These are phyloP conservation scores for Lasioglossum malachurum DNA, from an alignment of 2,888 invertebrate genomes.

Conservation along the genomic window DNA sequence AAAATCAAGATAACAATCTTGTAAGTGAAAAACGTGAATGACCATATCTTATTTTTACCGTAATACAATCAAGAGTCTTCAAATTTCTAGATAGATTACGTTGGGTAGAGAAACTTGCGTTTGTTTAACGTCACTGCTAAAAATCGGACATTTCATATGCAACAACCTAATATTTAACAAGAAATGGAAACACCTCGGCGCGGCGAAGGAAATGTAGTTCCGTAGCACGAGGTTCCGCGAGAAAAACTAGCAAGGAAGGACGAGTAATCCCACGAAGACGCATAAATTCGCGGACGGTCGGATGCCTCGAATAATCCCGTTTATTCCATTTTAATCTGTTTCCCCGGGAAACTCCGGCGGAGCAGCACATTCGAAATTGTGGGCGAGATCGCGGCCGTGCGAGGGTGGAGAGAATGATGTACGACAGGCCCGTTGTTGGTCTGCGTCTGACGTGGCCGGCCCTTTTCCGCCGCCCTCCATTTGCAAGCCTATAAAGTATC, in stretches of 20 bases:
- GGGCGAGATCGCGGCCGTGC: constrained; percentile 34
- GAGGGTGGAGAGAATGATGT: constrained; percentile 62
- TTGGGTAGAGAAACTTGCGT: too few species aligned
- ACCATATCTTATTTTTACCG: too few species aligned
- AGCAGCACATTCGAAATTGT: constrained; percentile 34
- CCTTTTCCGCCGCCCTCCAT: constrained; percentile 62
- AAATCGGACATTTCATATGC: too few species aligned
- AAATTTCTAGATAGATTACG: too few species aligned
- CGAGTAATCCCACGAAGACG: constrained; percentile 1
- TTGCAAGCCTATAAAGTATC: constrained; percentile 78
- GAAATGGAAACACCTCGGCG: neutral
- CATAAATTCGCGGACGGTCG: constrained; percentile 40
- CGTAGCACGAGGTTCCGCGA: neutral
- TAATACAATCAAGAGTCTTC: too few species aligned
- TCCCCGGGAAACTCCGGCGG: constrained; percentile 8
- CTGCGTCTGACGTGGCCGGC: constrained; percentile 71
- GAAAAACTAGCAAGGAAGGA: neutral
- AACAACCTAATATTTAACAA: neutral
- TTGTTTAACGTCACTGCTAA: too few species aligned
- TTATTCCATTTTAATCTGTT: constrained; percentile 59
- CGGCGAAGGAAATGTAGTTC: neutral
- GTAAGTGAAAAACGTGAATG: too few species aligned
- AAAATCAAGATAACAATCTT: too few species aligned
- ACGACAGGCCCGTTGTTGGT: constrained; percentile 60
- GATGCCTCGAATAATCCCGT: constrained; percentile 27